Evolutionary conservation across 1,140 invertebrate species (phyloP), one percentile per base, ranked within the genome.

Genomic region (Drosophila arizonae): DNA sequence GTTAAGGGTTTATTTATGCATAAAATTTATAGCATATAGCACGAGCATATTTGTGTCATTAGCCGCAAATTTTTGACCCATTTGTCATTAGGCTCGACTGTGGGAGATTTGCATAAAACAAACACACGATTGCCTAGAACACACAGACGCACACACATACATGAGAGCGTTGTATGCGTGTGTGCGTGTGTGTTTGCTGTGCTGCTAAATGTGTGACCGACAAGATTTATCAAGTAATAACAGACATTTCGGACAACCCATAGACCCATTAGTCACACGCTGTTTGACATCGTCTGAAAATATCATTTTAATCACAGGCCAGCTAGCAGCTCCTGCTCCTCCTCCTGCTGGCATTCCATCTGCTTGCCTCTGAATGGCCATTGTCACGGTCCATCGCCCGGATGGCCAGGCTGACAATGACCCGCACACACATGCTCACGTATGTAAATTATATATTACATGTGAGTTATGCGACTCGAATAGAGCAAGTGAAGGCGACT

Each of bases 141-240:
- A 62, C 52, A 57, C 64, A 56, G 26, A 28, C 21, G 58, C 52
- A 57, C 64, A 56, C 45, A 36, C 21, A 46, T 28, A n/a, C n/a
- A 28, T 5, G 26, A 55, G 60, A 15, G 24, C 6, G 21, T 33
- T 36, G 36, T 54, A 30, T 61, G 54, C 41, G 28, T 43, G 36
- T 54, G 36, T 61, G 54, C 43, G 28, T 43, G 36, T 46, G 48
- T 70, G 57, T 65, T 24, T 67, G 62, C 46, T 68, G 45, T 63
- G 36, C 75, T 81, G 61, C 82, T 80, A 78, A 78, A 81, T 82
- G 84, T 88, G 82, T 87, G 84, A 82, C 79, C 84, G 84, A 88
- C 82, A 87, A 87, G 82, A 87, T 87, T 87, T 87, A 87, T 87
- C 82, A 87, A 87, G 82, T 88, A 87, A 87, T 87, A 87, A 88